Evolutionary conservation across 1,140 invertebrate genomes (phyloP).

Genomic region (Rhyzopertha dominica): DNA sequence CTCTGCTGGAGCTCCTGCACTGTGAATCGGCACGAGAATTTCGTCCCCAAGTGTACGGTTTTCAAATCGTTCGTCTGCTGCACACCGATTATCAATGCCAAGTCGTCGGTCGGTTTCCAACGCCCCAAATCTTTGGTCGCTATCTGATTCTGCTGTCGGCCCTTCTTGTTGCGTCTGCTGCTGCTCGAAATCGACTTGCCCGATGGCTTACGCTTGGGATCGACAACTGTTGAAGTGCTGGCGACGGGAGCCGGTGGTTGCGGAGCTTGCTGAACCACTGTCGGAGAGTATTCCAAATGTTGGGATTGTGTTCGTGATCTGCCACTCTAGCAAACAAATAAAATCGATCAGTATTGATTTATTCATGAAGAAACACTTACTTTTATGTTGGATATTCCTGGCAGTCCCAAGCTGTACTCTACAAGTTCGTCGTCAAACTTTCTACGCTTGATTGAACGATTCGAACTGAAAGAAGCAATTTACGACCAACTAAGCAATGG

Average conservation of each 20-base stretch:
- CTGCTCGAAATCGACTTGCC: slow-evolving; percentile 29
- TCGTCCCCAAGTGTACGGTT: slow-evolving; percentile 84
- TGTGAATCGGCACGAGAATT: slow-evolving; percentile 94
- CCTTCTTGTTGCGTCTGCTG: slow-evolving; percentile 47
- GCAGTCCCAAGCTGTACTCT: slow-evolving; percentile 71
- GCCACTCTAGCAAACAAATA: slow-evolving; percentile 44
- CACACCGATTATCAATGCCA: slow-evolving; percentile 87
- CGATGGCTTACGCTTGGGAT: slow-evolving; percentile 29
- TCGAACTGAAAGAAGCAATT: slow-evolving; percentile 61
- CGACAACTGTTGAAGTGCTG: slow-evolving; percentile 22
- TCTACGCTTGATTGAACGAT: slow-evolving; percentile 87
- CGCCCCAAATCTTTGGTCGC: slow-evolving; percentile 82
- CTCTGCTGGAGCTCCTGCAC: slow-evolving; percentile 89
- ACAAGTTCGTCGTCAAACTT: slow-evolving; percentile 97
- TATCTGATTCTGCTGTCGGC: slow-evolving; percentile 57
- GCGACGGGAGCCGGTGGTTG: slow-evolving; percentile 20
- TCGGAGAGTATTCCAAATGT: slow-evolving; percentile 42
- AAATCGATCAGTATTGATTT: not conserved
- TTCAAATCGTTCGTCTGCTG: slow-evolving; percentile 88
- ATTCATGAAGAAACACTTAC: slow-evolving; percentile 20
- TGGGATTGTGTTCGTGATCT: slow-evolving; percentile 43
- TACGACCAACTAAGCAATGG: slow-evolving; percentile 16
- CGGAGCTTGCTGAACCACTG: slow-evolving; percentile 19
- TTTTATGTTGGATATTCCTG: slow-evolving; percentile 55
- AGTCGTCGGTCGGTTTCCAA: slow-evolving; percentile 97